phyloP scores from a whole-genome alignment of 2,113 vertebrate genomes.

The Cygnus atratus region DNA sequence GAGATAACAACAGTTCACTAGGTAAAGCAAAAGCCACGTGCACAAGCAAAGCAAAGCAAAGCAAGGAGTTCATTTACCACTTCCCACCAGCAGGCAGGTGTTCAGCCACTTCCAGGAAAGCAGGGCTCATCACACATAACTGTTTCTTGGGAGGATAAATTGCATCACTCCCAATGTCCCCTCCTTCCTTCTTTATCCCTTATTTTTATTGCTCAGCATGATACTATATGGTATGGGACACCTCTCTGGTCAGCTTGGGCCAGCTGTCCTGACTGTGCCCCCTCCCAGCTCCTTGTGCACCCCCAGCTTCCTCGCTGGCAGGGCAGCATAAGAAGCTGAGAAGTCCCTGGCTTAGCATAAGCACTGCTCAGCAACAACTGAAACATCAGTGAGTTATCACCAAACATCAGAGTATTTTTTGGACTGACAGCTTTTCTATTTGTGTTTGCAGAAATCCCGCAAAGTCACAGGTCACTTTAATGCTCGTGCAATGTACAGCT shows the following conservation, averaged over 20 bases:
- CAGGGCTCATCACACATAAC: neutral
- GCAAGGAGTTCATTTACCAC: neutral
- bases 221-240: neutral
- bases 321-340: neutral
- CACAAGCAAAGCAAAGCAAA: neutral
- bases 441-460: neutral
- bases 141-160: too few species aligned
- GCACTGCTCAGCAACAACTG: neutral
- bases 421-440: neutral
- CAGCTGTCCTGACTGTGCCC: neutral
- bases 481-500: neutral
- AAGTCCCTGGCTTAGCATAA: neutral
- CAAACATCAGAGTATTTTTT: neutral
- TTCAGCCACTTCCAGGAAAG: neutral
- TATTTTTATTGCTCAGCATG: neutral
- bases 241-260: neutral
- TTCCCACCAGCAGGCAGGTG: neutral
- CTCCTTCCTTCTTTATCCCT: neutral
- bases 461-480: neutral
- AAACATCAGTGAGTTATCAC: neutral
- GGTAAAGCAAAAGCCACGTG: neutral
- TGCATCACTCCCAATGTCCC: neutral
- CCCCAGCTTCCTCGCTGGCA: neutral
- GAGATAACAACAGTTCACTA: neutral
- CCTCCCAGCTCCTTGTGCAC: neutral